Percentiles rank a stretch among this genome's conserved stretches.
Conservation (phyloP, 2,888 invertebrate genomes). For the Neuroscelio doddi region DNA sequence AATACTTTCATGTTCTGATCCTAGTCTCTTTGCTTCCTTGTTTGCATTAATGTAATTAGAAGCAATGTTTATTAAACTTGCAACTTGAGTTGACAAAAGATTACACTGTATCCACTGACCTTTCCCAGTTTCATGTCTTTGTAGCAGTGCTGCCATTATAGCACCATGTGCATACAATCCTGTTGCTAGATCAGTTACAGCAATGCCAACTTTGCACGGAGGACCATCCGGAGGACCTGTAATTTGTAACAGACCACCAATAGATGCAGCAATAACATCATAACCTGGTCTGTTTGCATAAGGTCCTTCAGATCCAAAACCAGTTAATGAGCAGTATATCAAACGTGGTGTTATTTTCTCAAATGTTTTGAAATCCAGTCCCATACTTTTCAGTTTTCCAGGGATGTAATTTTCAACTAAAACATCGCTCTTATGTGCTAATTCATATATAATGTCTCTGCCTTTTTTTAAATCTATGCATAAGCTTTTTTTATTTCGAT, state of each 20-base stretch:
- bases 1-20: slow-evolving; percentile 95
- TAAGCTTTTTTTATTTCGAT: slow-evolving; percentile 95
- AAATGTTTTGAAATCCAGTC: slow-evolving; percentile 86
- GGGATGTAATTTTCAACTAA: slow-evolving; percentile 96
- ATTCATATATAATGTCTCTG: slow-evolving; percentile 77
- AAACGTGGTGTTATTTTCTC: slow-evolving; percentile 82
- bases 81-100: slow-evolving; percentile 93
- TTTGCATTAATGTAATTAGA: slow-evolving; percentile 92
- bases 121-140: slow-evolving; percentile 82
- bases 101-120: slow-evolving; percentile 97
- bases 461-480: slow-evolving; percentile 90
- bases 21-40: slow-evolving; percentile 84
- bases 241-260: slow-evolving; percentile 91
- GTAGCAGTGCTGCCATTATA: slow-evolving; percentile 90
- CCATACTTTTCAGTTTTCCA: slow-evolving; percentile 84
- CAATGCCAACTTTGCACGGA: slow-evolving; percentile 94
- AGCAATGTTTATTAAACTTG: slow-evolving; percentile 90
- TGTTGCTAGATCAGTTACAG: slow-evolving; percentile 93
- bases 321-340: slow-evolving; percentile 95
- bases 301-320: slow-evolving; percentile 91
- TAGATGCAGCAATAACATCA: slow-evolving; percentile 95
- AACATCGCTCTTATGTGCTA: slow-evolving; percentile 87
- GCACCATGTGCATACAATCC: slow-evolving; percentile 96
- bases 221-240: slow-evolving; percentile 89
- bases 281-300: slow-evolving; percentile 93